A percentile compares a stretch with the other conserved stretches of the same genome.
Conservation (phyloP, 2,113 vertebrate genomes). For the Acrocephalus arundinaceus region DNA sequence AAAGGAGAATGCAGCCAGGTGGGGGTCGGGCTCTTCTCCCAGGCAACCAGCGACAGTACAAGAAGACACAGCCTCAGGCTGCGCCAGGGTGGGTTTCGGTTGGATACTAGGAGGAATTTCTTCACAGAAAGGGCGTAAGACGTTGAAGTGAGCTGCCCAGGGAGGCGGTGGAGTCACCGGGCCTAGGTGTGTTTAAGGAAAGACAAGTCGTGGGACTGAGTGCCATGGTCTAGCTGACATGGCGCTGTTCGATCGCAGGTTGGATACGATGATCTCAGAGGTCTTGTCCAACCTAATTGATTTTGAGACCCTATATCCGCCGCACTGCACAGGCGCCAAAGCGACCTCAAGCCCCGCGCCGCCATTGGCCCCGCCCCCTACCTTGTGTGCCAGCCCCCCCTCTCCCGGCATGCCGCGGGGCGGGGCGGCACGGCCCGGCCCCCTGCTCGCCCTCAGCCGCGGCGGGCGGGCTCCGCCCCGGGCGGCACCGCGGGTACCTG, state of each 20-base stretch:
- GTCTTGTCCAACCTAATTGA: neutral
- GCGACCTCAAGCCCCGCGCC: accelerated
- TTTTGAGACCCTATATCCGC: accelerated
- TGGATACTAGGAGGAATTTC: neutral
- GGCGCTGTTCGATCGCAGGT: neutral
- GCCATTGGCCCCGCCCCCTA: neutral
- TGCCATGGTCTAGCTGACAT: neutral
- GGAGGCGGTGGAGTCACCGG: neutral
- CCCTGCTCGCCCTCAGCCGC: neutral
- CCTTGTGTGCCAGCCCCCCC: neutral
- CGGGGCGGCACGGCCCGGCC: neutral
- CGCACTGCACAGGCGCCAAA: accelerated
- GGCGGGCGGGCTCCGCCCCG: neutral
- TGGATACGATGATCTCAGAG: too few species aligned
- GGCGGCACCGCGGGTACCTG: neutral
- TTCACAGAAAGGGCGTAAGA: neutral
- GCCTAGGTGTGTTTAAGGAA: neutral
- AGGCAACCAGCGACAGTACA: neutral
- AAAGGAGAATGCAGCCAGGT: neutral
- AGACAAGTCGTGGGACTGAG: neutral
- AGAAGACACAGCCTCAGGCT: neutral
- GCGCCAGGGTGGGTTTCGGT: too few species aligned
- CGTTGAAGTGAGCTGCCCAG: neutral
- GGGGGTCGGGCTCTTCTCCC: neutral
- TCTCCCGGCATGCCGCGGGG: neutral